Evolutionary conservation across 2,888 invertebrate species (phyloP).

Genomic region (Leptinotarsa rubiginosa): DNA sequence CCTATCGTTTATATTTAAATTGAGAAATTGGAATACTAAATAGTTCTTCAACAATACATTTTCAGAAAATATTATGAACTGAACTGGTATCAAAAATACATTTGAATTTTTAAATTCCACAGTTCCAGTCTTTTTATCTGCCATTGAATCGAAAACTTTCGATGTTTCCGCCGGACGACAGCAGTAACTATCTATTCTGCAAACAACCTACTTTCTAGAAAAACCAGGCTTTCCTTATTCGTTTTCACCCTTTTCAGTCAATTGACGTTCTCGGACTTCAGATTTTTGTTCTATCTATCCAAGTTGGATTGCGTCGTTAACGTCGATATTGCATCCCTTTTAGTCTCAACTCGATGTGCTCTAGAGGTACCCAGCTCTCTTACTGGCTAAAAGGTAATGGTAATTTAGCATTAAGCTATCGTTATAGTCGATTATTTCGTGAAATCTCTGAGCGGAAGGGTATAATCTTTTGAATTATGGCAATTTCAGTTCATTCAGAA

Average conservation of each 20-base stretch:
- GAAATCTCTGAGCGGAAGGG: conserved; percentile 29
- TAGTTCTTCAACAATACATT: too few species aligned
- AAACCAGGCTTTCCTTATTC: conserved; percentile 30
- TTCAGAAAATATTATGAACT: too few species aligned
- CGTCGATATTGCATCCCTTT: conserved; percentile 43
- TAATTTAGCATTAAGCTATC: conserved; percentile 20
- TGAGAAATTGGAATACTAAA: too few species aligned
- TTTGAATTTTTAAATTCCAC: too few species aligned
- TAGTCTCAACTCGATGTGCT: conserved; percentile 27
- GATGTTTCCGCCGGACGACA: background rate
- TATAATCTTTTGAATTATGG: conserved; percentile 28
- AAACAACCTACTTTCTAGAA: conserved; percentile 10
- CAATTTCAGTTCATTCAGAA: conserved; percentile 23
- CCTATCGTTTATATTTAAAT: too few species aligned
- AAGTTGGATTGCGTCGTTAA: conserved; percentile 42
- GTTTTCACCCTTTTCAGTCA: conserved; percentile 17
- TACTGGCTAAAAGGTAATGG: background rate
- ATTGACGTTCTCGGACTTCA: conserved; percentile 26
- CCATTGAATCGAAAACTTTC: background rate
- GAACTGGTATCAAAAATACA: too few species aligned
- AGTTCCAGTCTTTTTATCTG: background rate
- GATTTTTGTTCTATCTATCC: conserved; percentile 39
- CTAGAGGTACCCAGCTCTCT: background rate
- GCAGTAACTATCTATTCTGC: background rate
- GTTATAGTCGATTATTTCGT: conserved; percentile 32